Percentiles rank a stretch among this genome's conserved stretches.
Conservation (phyloP, 92 coral and sea anemone species). For the Nematostella vectensis region DNA sequence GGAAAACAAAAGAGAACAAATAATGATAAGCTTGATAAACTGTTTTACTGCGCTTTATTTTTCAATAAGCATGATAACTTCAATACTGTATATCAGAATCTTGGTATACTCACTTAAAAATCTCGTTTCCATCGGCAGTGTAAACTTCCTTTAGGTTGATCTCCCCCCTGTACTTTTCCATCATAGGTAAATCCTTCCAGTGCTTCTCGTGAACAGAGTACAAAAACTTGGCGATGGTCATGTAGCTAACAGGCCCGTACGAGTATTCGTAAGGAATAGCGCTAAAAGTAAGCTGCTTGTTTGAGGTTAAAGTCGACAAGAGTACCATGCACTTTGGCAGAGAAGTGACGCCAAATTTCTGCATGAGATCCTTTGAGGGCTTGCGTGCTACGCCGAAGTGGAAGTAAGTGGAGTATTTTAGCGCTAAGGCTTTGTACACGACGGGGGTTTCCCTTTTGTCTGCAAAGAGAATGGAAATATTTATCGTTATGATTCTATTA, state of each 20-base stretch:
- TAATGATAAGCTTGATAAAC: too few species aligned
- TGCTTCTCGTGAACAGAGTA: constrained; percentile 85
- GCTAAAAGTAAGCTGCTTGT: constrained; percentile 41
- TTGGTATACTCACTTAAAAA: too few species aligned
- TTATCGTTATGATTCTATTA: too few species aligned
- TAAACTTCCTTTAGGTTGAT: constrained; percentile 55
- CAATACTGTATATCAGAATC: too few species aligned
- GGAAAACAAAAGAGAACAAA: too few species aligned
- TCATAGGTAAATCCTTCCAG: constrained; percentile 66
- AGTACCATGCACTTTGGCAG: constrained; percentile 64
- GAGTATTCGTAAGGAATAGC: constrained; percentile 57
- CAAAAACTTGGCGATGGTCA: constrained; percentile 65
- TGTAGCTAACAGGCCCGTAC: constrained; percentile 69
- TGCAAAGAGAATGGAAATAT: constrained; percentile 16
- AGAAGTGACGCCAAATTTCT: constrained; percentile 35
- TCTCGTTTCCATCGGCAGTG: constrained; percentile 51
- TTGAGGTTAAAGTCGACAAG: constrained; percentile 43
- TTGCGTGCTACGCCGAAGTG: constrained; percentile 71
- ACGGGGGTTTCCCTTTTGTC: constrained; percentile 67
- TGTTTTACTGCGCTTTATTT: too few species aligned
- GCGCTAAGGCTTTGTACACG: constrained; percentile 59
- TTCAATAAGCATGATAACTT: too few species aligned
- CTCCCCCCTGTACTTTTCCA: constrained; percentile 56
- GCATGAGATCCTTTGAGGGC: constrained; percentile 39
- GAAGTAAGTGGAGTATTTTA: constrained; percentile 76